A percentile compares a stretch with the other conserved stretches of the same genome.
These are phyloP conservation scores for Acanthopagrus latus DNA, from an alignment of 2,797 vertebrate genomes.

Conservation along the genomic window DNA sequence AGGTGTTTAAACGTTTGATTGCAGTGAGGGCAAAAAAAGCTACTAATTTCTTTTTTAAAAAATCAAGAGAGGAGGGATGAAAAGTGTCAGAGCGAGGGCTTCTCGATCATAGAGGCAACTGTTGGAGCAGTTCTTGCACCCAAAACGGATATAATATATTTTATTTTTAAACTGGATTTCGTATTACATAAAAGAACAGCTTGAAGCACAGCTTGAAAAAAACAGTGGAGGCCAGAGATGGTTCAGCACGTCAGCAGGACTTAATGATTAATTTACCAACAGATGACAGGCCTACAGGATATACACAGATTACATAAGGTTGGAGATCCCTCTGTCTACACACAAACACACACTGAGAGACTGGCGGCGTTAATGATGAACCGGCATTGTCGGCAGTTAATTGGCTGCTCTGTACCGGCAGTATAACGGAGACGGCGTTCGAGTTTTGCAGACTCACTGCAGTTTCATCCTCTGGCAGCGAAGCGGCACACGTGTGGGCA, in stretches of 20 bases:
- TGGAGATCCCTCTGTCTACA: slow-evolving; percentile 56
- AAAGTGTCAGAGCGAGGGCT: not conserved
- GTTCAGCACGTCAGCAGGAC: slow-evolving; percentile 64
- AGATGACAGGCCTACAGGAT: slow-evolving; percentile 75
- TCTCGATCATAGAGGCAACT: not conserved
- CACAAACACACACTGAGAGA: slow-evolving; percentile 41
- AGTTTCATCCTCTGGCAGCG: slow-evolving; percentile 11
- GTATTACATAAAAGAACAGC: slow-evolving; percentile 68
- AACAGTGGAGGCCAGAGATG: slow-evolving; percentile 49
- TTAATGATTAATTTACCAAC: slow-evolving; percentile 79
- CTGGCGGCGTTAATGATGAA: slow-evolving; percentile 63
- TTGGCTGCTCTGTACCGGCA: slow-evolving; percentile 47
- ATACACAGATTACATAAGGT: slow-evolving; percentile 74
- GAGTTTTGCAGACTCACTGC: slow-evolving; percentile 15
- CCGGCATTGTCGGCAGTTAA: slow-evolving; percentile 55
- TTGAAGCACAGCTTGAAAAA: slow-evolving; percentile 67
- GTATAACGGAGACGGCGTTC: not conserved
- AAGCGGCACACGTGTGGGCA: slow-evolving; percentile 20
- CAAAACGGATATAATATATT: not conserved
- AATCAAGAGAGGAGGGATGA: not conserved
- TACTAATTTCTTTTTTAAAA: no score
- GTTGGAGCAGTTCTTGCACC: not conserved
- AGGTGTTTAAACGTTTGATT: slow-evolving; percentile 22
- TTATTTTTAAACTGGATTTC: slow-evolving; percentile 21
- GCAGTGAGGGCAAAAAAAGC: not conserved